Evolutionary conservation across 2,888 invertebrate species (phyloP).

Genomic region (Drosophila mulleri): DNA sequence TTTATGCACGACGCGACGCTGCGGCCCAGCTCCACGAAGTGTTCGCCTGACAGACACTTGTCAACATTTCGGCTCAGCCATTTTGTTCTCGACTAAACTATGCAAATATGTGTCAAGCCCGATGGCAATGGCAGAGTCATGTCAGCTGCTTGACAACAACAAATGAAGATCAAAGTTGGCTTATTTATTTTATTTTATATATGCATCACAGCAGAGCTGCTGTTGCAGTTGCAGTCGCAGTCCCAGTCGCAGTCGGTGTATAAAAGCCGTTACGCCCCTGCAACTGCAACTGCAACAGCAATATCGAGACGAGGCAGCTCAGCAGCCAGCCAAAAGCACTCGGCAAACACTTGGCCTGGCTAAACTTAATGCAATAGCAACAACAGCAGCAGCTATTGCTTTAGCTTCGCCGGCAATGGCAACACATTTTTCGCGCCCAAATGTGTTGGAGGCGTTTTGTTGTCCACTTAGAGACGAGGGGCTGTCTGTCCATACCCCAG

Average conservation of each 20-base stretch:
- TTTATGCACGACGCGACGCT: constrained; percentile 57
- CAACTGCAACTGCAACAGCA: constrained; percentile 58
- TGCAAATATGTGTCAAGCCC: constrained; percentile 74
- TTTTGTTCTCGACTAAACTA: constrained; percentile 71
- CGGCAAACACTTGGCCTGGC: constrained; percentile 63
- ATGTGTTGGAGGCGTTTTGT: constrained; percentile 81
- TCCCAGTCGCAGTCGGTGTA: constrained; percentile 16
- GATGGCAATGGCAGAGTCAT: constrained; percentile 69
- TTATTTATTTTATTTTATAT: constrained; percentile 80
- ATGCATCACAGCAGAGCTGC: constrained; percentile 41
- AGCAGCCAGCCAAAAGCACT: constrained; percentile 39
- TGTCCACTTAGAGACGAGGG: constrained; percentile 76
- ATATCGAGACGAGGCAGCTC: constrained; percentile 18
- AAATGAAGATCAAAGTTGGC: constrained; percentile 75
- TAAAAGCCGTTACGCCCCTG: constrained; percentile 67
- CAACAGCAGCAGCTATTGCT: constrained; percentile 15
- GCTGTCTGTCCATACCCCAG: constrained; percentile 56
- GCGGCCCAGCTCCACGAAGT: constrained; percentile 26
- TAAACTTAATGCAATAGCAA: constrained; percentile 11
- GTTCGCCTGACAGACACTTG: constrained; percentile 75
- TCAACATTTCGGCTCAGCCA: constrained; percentile 68
- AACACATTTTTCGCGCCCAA: constrained; percentile 79
- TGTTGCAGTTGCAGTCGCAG: not conserved
- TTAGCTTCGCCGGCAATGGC: constrained; percentile 57
- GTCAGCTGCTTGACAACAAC: constrained; percentile 76